phyloP scores from a whole-genome alignment of 2,113 vertebrate species.

The Tinamus guttatus region DNA sequence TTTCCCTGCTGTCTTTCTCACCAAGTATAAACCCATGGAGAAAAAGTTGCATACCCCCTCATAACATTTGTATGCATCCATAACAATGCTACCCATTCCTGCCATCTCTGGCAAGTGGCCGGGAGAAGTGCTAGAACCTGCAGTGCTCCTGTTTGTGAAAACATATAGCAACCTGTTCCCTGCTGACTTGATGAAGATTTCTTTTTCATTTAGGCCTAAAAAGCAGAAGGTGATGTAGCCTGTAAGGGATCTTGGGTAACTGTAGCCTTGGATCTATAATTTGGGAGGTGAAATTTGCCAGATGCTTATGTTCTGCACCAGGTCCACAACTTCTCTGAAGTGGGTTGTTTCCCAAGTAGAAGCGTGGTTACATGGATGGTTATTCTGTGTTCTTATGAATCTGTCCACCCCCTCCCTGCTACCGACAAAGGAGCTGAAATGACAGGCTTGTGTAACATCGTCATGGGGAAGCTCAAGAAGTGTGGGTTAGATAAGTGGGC shows the following conservation, averaged over 20 bases:
- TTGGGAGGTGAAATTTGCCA: neutral
- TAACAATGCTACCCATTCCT: neutral
- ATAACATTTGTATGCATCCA: neutral
- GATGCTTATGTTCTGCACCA: neutral
- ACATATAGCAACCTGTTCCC: neutral
- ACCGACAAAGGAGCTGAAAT: neutral
- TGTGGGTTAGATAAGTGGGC: no score
- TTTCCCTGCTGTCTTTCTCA: neutral
- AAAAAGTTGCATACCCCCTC: neutral
- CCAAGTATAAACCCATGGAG: neutral
- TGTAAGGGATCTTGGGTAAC: no score
- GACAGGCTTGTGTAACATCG: neutral
- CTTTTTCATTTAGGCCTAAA: neutral
- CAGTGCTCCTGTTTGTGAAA: neutral
- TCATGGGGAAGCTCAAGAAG: no score
- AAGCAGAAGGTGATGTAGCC: neutral
- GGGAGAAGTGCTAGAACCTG: neutral
- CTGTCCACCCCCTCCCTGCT: neutral
- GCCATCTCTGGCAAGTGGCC: neutral
- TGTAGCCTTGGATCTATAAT: neutral
- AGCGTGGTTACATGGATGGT: neutral
- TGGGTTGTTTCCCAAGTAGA: neutral
- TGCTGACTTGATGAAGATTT: neutral
- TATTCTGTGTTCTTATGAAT: neutral
- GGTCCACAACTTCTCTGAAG: neutral